phyloP scores from a whole-genome alignment of 2,888 invertebrate species.

The Apocheima hispidaria region DNA sequence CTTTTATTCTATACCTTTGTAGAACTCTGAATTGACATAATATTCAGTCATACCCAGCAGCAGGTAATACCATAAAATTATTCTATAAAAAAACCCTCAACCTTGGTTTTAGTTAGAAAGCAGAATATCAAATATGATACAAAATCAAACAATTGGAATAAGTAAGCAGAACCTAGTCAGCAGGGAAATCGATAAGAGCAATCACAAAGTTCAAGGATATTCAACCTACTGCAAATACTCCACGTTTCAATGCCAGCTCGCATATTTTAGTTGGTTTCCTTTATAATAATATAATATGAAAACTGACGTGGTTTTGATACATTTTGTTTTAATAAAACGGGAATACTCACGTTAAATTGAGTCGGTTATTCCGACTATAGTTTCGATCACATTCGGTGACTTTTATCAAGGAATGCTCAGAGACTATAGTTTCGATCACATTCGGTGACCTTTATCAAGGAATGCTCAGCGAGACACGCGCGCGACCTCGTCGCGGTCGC shows the following conservation, averaged over 20 bases:
- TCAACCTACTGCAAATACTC: background rate
- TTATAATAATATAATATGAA: too few species aligned
- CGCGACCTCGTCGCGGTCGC: too few species aligned
- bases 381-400: too few species aligned
- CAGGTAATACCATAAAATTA: background rate
- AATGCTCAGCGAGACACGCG: too few species aligned
- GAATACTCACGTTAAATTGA: too few species aligned
- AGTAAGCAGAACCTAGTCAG: background rate
- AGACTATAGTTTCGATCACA: too few species aligned
- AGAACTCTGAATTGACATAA: background rate
- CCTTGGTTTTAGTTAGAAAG: background rate
- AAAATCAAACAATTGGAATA: conserved; percentile 2
- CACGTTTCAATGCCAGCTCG: background rate
- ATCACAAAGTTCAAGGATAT: conserved; percentile 37
- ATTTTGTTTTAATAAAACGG: too few species aligned
- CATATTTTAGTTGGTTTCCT: background rate
- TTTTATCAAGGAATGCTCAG: too few species aligned
- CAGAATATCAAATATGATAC: background rate
- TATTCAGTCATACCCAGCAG: background rate
- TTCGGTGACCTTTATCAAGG: too few species aligned
- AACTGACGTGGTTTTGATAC: too few species aligned
- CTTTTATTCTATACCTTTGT: background rate
- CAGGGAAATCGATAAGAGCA: conserved; percentile 16
- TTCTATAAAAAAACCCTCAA: background rate
- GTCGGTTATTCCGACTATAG: too few species aligned